A percentile compares a stretch with the other conserved stretches of the same genome.
Conservation (phyloP, 2,113 vertebrate species). For the human (Homo sapiens) region DNA sequence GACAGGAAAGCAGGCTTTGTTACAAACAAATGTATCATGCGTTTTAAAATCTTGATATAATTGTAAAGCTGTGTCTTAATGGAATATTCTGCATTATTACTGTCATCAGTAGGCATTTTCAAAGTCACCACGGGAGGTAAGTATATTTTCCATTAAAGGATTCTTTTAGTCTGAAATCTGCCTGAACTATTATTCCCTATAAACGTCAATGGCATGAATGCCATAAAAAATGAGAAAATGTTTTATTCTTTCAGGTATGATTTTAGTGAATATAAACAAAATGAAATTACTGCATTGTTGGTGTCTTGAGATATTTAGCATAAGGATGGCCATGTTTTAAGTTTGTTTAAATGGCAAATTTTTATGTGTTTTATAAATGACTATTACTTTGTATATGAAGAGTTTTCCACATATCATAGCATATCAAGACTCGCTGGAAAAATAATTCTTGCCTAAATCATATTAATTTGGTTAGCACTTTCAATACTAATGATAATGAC, state of each 20-base stretch:
- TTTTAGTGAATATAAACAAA: not conserved
- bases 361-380: not conserved
- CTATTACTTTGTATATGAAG: not conserved
- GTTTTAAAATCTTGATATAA: slow-evolving; percentile 34
- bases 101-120: slow-evolving; percentile 57
- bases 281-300: not conserved
- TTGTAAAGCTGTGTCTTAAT: slow-evolving; percentile 38
- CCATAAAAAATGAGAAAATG: slow-evolving; percentile 32
- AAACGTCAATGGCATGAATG: not conserved
- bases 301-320: not conserved
- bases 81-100: slow-evolving; percentile 36
- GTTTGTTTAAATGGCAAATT: not conserved
- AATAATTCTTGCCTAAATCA: not conserved
- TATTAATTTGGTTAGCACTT: not conserved
- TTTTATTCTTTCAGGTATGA: slow-evolving; percentile 16
- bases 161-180: slow-evolving; percentile 51
- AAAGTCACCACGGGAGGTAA: slow-evolving; percentile 52
- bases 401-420: not conserved
- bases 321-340: not conserved
- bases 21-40: slow-evolving; percentile 9
- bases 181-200: slow-evolving; percentile 32
- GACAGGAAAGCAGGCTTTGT: slow-evolving; percentile 44
- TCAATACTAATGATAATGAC: not conserved
- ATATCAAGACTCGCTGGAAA: not conserved
- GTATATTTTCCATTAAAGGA: slow-evolving; percentile 54